These are phyloP conservation scores for Petromus typicus DNA, from an alignment of 2,113 vertebrate species.

Conservation along the genomic window DNA sequence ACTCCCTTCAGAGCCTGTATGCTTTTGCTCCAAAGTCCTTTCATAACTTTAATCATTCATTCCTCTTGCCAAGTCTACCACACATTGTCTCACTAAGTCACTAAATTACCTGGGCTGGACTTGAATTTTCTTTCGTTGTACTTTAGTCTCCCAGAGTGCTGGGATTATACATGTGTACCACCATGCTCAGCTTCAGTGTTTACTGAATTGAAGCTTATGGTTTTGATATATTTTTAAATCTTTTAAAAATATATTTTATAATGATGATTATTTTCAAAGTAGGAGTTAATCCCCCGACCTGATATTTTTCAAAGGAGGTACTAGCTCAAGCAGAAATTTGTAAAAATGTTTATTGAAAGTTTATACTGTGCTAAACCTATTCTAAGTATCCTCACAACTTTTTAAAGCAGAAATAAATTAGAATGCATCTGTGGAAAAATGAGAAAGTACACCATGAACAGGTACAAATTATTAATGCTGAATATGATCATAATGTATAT, in stretches of 20 bases:
- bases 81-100: not conserved
- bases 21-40: not conserved
- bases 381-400: not conserved
- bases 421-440: too few relatives aligned
- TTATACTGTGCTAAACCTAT: not conserved
- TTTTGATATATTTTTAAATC: not conserved
- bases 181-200: not conserved
- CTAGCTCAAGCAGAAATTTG: not conserved
- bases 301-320: conserved; percentile 19
- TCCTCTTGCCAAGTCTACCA: not conserved
- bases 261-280: conserved; percentile 14
- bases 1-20: not conserved
- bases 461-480: too few relatives aligned
- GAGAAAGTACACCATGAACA: too few relatives aligned
- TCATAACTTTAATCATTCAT: not conserved
- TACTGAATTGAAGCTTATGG: not conserved
- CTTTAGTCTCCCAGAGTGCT: not conserved
- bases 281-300: not conserved
- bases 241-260: not conserved
- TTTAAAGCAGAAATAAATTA: not conserved
- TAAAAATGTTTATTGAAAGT: not conserved
- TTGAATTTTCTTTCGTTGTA: not conserved
- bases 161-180: not conserved
- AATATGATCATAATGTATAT: too few relatives aligned
- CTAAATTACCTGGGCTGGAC: not conserved